Base-by-base conservation (phyloP, 2,888 invertebrate species). In the Amblyjoppa fuscipennis region DNA sequence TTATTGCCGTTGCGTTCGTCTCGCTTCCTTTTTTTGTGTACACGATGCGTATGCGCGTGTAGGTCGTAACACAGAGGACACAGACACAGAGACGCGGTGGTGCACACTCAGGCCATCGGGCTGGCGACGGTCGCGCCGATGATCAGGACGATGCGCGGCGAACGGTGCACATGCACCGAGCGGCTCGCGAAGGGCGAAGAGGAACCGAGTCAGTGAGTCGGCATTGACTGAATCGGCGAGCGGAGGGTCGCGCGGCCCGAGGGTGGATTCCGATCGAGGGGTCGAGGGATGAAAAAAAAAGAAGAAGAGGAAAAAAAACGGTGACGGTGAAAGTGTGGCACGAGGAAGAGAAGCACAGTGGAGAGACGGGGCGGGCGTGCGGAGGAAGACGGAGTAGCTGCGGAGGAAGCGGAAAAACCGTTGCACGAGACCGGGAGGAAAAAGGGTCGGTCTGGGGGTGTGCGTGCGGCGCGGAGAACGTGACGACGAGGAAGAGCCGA, bases 171-270 rank as follows among this genome's bases (percentile, higher is more conserved):
- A 85, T 85, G 76, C 85, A 85, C 85, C 80, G 73, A 59, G 59
- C 71, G 66, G 59, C 74, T 76, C 59, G 79, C 76, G 64, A 28
- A 80, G 80, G 73, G 71, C 68, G 77, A 70, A 71, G 76, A 80
- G 69, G 31, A 76, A 73, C 51, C 73, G 85, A 85, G 76, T 77
- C 83, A 74, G 83, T 83, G 85, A 80, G 80, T 85, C 85, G 73
- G 80, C 71, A 77, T 73, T 34, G 80, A 69, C 64, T 83, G 69
- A 76, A 83, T 83, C 77, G 83, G 51, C 49, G 83, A 70, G 68
- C 73, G 81, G 0, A 41, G 41, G 41, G 41, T 41, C 11, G 41
- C 41, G 34, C 34, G 34, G 3, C 20, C 20, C 31, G 34, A 34
- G 34, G 34, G 7, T 7, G 34, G 34, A 34, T 34, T 34, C 7